phyloP scores from a whole-genome alignment of 2,113 vertebrate species.

The Sialia sialis region DNA sequence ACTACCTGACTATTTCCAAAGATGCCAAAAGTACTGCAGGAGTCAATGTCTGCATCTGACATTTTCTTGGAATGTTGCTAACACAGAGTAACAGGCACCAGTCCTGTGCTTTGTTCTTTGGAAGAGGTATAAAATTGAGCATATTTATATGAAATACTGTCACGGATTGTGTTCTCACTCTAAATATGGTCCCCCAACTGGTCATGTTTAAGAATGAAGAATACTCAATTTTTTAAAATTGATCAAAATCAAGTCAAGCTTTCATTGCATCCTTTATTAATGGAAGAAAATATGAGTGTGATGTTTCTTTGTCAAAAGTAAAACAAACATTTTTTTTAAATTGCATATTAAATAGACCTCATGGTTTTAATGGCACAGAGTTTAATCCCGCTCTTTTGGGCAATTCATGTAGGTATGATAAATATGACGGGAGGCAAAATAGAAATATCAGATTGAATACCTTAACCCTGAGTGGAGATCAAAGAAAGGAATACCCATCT shows the following conservation, averaged over 20 bases:
- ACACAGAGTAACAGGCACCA: background rate
- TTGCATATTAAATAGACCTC: background rate
- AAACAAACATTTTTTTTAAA: background rate
- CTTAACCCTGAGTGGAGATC: background rate
- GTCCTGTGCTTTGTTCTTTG: background rate
- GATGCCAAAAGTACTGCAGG: background rate
- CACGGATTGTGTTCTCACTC: background rate
- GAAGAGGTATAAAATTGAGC: background rate
- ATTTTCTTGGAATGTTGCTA: background rate
- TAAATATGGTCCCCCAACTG: background rate
- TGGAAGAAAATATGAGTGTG: background rate
- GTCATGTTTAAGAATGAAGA: background rate
- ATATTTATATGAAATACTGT: background rate
- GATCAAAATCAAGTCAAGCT: background rate
- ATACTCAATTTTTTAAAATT: background rate
- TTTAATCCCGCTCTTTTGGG: background rate
- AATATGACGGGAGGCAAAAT: background rate
- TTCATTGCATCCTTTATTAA: background rate
- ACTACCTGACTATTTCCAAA: background rate
- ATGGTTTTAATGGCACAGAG: background rate
- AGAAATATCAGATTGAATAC: background rate
- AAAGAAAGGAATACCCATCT: background rate
- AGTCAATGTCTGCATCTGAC: fast-evolving
- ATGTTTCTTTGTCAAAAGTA: background rate
- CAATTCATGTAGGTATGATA: background rate